Evolutionary conservation across 1,140 invertebrate species (phyloP).

Genomic region (Anastrepha obliqua): DNA sequence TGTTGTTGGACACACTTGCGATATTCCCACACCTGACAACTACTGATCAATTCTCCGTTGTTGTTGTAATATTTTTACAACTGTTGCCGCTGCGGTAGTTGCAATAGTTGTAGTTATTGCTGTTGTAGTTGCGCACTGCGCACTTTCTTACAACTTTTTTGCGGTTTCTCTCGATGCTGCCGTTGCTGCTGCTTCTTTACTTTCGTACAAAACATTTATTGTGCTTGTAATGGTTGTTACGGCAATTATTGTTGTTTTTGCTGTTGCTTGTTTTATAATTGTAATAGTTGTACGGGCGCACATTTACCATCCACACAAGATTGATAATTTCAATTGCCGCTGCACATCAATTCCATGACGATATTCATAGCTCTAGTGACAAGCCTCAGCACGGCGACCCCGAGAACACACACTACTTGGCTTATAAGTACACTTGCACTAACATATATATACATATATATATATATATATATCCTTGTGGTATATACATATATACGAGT

Average conservation of each 20-base stretch:
- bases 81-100: neutral
- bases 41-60: neutral
- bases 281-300: constrained; percentile 22
- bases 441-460: too few relatives aligned
- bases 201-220: neutral
- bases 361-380: neutral
- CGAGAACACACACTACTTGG: neutral
- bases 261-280: neutral
- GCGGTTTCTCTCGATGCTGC: neutral
- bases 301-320: constrained; percentile 30
- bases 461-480: too few relatives aligned
- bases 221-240: neutral
- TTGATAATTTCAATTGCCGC: constrained; percentile 41
- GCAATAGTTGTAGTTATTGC: constrained; percentile 27
- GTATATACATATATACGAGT: too few relatives aligned
- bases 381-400: neutral
- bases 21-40: neutral
- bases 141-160: too few relatives aligned
- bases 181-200: neutral
- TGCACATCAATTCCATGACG: neutral
- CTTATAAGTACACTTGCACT: neutral
- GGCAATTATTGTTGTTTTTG: neutral
- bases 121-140: neutral
- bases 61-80: neutral
- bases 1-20: neutral